A percentile compares a stretch with the other conserved stretches of the same genome.
Conservation (phyloP, 2,113 vertebrate genomes). For the Chaetura pelagica region DNA sequence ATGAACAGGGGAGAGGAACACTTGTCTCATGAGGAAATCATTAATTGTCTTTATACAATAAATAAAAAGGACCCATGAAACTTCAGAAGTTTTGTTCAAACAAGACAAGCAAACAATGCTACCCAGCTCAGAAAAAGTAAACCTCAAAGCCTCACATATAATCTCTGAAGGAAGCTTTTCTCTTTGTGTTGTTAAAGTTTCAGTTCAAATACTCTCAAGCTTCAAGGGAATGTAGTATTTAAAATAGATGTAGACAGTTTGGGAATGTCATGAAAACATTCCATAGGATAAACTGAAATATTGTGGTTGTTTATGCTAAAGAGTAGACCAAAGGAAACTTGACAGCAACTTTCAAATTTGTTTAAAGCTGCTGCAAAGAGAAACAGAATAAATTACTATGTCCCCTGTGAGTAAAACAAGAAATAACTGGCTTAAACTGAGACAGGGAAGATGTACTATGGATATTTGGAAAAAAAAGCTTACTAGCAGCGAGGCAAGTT, state of each 20-base stretch:
- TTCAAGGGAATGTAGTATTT: neutral
- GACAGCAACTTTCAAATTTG: neutral
- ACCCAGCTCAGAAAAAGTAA: neutral
- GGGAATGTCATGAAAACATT: neutral
- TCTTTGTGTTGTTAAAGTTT: neutral
- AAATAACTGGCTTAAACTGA: neutral
- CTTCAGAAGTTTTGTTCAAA: neutral
- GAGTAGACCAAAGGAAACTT: neutral
- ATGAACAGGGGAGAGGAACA: neutral
- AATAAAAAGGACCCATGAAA: neutral
- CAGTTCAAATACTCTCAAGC: neutral
- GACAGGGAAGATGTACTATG: neutral
- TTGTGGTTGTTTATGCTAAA: neutral
- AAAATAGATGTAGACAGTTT: neutral
- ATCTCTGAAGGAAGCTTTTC: neutral
- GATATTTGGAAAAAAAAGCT: neutral
- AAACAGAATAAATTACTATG: neutral
- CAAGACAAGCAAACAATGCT: neutral
- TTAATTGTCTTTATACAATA: neutral
- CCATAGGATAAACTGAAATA: neutral
- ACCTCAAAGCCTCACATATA: neutral
- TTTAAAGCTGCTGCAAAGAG: neutral
- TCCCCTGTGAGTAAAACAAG: neutral
- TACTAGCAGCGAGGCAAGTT: neutral
- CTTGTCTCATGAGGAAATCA: neutral